Evolutionary conservation across 2,888 invertebrate species (phyloP), one percentile per base, ranked within the genome.

Genomic region (Agriopis marginaria): DNA sequence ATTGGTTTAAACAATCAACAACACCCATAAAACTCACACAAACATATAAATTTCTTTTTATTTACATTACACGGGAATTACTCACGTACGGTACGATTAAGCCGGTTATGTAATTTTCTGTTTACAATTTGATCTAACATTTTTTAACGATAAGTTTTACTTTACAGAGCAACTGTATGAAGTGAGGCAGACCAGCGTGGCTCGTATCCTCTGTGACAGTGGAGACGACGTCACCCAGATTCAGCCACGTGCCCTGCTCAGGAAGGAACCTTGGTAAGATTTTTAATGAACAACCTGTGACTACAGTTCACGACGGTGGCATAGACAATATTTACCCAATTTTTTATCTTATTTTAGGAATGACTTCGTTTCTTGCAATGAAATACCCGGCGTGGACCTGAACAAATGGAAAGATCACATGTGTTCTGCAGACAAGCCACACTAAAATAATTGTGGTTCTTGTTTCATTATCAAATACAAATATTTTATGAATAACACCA

Each of bases 151-250:
- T n/a, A n/a, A n/a, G n/a, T n/a, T n/a, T 23, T 23, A 42, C 12
- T 68, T 73, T 9, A 42, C 70, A 83, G 83, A 70, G 17, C 84
- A 83, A 73, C 68, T 83, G 0, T 69, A 76, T 54, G 96, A 96
- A 89, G 95, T 97, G 74, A 94, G 96, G 1, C 96, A 96, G 83
- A 89, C 95, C 0, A 96, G 95, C 73, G 95, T 97, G 76, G 95
- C 97, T 0, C 95, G 97, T 72, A 83, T 97, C 56, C 85, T 97
- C 72, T 97, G 97, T 81, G 96, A 97, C 81, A 97, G 96, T 82
- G 95, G 96, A 5, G 95, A 96, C 79, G 85, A 94, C 63, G 94
- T 97, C 62, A 83, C 88, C 71, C 88, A 93, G 8, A 96, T 97
- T 39, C 84, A 84, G 56, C 82, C 79, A 0, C 73, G 70, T 0